phyloP scores from a whole-genome alignment of 2,797 vertebrate species.

The Cryptoblepharus egeriae region DNA sequence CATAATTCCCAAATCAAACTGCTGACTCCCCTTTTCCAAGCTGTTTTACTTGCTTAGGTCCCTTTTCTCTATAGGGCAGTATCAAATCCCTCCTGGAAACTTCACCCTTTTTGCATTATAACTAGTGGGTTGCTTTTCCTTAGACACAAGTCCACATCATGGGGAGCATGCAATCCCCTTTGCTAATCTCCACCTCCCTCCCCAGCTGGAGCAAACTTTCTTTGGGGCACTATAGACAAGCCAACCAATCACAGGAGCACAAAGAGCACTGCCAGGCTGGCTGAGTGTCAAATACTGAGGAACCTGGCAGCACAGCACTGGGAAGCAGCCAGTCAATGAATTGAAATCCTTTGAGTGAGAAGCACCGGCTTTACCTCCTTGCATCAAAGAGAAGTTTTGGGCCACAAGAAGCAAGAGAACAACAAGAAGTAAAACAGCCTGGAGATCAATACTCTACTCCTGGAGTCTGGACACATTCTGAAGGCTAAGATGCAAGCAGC shows the following conservation, averaged over 20 bases:
- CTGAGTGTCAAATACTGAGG: constrained; percentile 18
- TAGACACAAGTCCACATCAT: neutral
- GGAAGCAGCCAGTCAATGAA: neutral
- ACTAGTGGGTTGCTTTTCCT: neutral
- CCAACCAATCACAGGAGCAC: constrained; percentile 25
- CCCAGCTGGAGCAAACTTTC: constrained; percentile 2
- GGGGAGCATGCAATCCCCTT: neutral
- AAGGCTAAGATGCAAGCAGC: constrained; percentile 42
- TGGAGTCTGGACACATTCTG: neutral
- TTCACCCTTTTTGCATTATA: neutral
- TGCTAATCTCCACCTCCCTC: neutral
- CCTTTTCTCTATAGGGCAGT: neutral
- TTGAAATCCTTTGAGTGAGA: neutral
- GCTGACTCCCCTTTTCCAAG: neutral
- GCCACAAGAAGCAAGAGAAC: neutral
- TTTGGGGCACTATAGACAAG: constrained; percentile 30
- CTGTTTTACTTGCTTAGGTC: neutral
- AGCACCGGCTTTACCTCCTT: neutral
- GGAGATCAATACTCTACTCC: neutral
- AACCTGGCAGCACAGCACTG: neutral
- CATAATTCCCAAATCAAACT: neutral
- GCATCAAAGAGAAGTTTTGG: neutral
- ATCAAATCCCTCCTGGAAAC: neutral
- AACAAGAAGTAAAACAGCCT: neutral
- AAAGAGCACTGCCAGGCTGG: constrained; percentile 19